Evolutionary conservation across 2,797 vertebrate genomes (phyloP).

Genomic region (Tarsius wallacei): DNA sequence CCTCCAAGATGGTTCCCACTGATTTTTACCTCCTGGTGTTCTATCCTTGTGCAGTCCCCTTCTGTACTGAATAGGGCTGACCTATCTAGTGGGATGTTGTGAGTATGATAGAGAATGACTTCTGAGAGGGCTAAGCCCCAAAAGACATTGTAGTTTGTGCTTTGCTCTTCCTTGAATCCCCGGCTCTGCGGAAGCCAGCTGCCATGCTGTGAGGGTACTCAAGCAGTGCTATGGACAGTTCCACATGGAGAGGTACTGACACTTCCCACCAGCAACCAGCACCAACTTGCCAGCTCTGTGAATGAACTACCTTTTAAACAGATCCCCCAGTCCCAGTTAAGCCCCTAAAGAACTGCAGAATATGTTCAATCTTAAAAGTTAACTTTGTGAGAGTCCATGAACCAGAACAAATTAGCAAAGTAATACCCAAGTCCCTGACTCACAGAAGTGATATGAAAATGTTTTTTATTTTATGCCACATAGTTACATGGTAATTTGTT

Average conservation of each 20-base stretch:
- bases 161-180: not conserved
- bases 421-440: not conserved
- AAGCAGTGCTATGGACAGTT: not conserved
- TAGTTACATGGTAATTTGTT: not conserved
- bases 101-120: not conserved
- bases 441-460: not conserved
- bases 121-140: not conserved
- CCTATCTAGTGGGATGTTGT: not conserved
- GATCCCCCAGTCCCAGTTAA: not conserved
- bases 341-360: not conserved
- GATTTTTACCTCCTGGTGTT: not conserved
- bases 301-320: not conserved
- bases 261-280: not conserved
- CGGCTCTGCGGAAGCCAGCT: not conserved
- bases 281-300: rapidly evolving
- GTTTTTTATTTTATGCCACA: slow-evolving; percentile 32
- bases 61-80: rapidly evolving
- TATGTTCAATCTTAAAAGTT: rapidly evolving
- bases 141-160: not conserved
- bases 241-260: rapidly evolving
- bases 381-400: not conserved
- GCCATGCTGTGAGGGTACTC: not conserved
- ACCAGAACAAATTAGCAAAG: not conserved
- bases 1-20: not conserved
- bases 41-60: not conserved